Evolutionary conservation across 1,140 invertebrate species (phyloP), one percentile per base, ranked within the genome.

Genomic region (Ceratitis capitata): DNA sequence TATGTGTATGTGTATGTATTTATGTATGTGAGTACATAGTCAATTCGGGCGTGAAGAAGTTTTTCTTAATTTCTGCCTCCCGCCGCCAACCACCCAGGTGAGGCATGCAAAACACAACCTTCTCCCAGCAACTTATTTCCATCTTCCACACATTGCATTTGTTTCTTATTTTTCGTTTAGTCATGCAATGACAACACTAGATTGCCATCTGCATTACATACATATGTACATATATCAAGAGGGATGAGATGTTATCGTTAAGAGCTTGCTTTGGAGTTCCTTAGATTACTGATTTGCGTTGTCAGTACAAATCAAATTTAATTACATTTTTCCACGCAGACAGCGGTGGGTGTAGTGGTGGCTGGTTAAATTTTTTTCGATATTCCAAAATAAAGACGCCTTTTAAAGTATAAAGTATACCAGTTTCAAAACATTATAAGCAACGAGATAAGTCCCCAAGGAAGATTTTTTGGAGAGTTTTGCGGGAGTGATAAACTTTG

Each of bases 241-340:
- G 29, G 26, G 9, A 32, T 61, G n/a, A 45, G 69, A 12, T 42
- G n/a, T 39, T 42, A 16, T 14, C 16, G 26, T 29, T 23, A 10
- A 14, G 7, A 10, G 58, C 29, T 9, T 10, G 35, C 35, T 42
- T 74, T 74, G 26, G 9, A n/a, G 39, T 64, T n/a, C 7, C 6
- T 9, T 26, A 26, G 39, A 47, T 78, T 78, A 23, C 23, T 69
- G 82, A 84, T 86, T 86, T 84, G 86, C 85, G 85, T 88, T 86
- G 86, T 83, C 86, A 82, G 29, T 74, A 49, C 47, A 86, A 88
- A 87, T 87, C 86, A 89, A 87, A 87, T 88, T 91, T 91, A 91
- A 91, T 91, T 91, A 89, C 88, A 87, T 89, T 88, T 85, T 87
- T 89, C 88, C 89, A 90, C 69, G 69, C 64, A 82, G 47, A 39